Base-by-base conservation (phyloP, 2,888 invertebrate species). In the Vesta saturnalis region DNA sequence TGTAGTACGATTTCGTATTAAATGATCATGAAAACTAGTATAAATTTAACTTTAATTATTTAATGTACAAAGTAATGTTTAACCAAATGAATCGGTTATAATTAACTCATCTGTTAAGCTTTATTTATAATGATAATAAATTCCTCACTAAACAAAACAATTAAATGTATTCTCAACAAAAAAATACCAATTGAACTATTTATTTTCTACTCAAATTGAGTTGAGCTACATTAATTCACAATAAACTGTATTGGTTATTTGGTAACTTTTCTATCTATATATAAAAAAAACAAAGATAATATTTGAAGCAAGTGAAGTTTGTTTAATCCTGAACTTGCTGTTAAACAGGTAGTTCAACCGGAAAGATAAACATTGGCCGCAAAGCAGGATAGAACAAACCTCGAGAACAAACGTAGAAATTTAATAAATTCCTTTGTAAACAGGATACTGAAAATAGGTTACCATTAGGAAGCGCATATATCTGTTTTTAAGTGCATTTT, bases 341-440 rank as follows among this genome's bases (percentile, higher is more conserved):
- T 70, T 70, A 70, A 70, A 70, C 70, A 70, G 70, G 70, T 70
- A 70, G 62, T 60, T 66, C 72, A 72, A 70, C 72, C 73, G 70
- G 70, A 70, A 74, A 71, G 71, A 69, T 72, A 75, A 75, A 75
- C 72, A 75, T 70, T 71, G 69, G 70, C 73, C 72, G 72, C 73
- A 73, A 72, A 72, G 72, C 72, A 68, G 75, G 67, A 69, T 73
- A 73, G 71, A 74, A 70, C 73, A 75, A 75, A 73, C 73, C 66
- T 58, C 60, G 69, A 72, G 72, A 73, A 73, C 75, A 73, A 75
- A 75, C 73, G 73, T 72, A 70, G 73, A 74, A 74, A 75, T 75
- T 75, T 75, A 75, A 74, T 75, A 75, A 75, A 75, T 75, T 74
- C 74, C 70, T 74, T 74, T 75, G 74, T 73, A 74, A 73, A 74